Evolutionary conservation across 2,113 vertebrate species (phyloP).

Genomic region (Pongo abelii): DNA sequence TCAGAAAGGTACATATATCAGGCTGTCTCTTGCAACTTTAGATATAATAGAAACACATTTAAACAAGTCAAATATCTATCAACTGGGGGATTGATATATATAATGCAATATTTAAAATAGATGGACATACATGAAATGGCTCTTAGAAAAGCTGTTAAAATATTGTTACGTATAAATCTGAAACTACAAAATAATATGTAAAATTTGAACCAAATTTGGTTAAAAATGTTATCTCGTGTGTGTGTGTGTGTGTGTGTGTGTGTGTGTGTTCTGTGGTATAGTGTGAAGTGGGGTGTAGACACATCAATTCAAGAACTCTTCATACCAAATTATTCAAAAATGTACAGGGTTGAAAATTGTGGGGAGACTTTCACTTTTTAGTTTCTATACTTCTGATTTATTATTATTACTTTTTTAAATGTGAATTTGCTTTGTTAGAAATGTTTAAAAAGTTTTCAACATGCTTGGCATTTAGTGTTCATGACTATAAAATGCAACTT

Average conservation of each 20-base stretch:
- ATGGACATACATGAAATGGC: background rate
- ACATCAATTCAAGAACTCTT: background rate
- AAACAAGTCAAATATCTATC: background rate
- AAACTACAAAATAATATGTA: background rate
- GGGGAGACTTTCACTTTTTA: background rate
- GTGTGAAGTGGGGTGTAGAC: background rate
- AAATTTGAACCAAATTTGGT: background rate
- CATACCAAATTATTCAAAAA: background rate
- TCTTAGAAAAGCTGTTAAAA: background rate
- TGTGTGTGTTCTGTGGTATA: background rate
- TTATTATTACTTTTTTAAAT: background rate
- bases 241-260: background rate
- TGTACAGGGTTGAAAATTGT: background rate
- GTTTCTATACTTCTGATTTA: background rate
- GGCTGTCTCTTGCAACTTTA: background rate
- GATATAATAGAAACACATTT: background rate
- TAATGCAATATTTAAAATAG: background rate
- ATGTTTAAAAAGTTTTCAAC: background rate
- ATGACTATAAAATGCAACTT: background rate
- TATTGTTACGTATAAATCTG: background rate
- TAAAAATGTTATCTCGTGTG: background rate
- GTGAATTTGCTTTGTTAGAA: slow-evolving; percentile 1
- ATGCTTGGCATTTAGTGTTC: background rate
- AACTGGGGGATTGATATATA: background rate
- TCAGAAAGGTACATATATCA: background rate